A percentile compares a stretch with the other conserved stretches of the same genome.
phyloP scores from a whole-genome alignment of 2,113 vertebrate species.

The Lanius collurio region DNA sequence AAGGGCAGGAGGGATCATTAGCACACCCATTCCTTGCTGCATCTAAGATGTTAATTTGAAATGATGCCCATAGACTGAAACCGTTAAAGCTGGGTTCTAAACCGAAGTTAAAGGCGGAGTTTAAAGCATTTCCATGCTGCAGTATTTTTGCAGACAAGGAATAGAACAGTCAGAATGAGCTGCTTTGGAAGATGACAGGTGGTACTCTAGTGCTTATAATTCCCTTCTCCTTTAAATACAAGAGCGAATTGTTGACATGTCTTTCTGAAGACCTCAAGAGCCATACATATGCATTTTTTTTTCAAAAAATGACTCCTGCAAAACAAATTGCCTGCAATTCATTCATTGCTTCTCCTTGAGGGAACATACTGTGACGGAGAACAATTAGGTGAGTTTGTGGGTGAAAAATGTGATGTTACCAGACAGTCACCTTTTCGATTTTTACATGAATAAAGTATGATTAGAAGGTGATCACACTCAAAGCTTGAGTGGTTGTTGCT shows the following conservation, averaged over 20 bases:
- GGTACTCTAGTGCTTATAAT: not conserved
- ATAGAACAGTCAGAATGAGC: not conserved
- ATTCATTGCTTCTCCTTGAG: not conserved
- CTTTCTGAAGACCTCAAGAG: not conserved
- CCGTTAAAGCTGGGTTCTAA: not conserved
- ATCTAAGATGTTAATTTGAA: not conserved
- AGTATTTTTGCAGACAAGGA: not conserved
- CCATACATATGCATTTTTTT: not conserved
- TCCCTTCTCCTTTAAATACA: not conserved
- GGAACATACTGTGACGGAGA: fast-evolving
- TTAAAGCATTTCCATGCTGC: not conserved
- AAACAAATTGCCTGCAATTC: not conserved
- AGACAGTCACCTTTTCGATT: not conserved
- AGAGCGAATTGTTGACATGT: not conserved
- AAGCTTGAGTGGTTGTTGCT: not conserved
- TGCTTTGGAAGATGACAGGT: not conserved
- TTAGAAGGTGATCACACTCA: not conserved
- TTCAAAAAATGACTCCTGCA: not conserved
- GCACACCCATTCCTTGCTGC: not conserved
- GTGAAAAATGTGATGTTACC: not conserved
- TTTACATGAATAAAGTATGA: not conserved
- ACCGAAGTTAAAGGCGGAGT: not conserved
- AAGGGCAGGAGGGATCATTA: not conserved
- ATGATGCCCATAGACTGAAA: not conserved
- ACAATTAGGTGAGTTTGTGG: not conserved